Base-by-base conservation (phyloP, 2,113 vertebrate genomes). In the Mixornis gularis region DNA sequence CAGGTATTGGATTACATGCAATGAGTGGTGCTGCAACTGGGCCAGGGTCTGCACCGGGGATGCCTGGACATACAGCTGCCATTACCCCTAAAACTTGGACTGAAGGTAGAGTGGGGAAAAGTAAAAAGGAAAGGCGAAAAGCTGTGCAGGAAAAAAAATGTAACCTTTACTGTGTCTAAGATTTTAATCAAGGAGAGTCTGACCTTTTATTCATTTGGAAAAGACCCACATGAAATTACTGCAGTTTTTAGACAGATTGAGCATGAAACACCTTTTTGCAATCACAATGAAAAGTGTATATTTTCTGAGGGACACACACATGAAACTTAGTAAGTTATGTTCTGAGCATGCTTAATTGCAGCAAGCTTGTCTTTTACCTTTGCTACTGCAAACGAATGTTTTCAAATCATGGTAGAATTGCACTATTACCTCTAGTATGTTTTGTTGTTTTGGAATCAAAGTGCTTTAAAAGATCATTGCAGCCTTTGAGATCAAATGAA, bases 1-100 rank as follows among this genome's bases (percentile, higher is more conserved):
- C 70, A 99, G 98, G 97, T 77, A 97, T 98, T 97, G 95, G 97
- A 40, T 96, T 98, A 95, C 97, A 97, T 78, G 85, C 97, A 34
- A 97, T 98, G 95, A 95, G 95, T 87, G 98, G 97, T 43, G 83
- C 97, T 77, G 95, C 97, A 78, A 29, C 97, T 84, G 98, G 97
- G 38, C 94, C 97, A 53, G 98, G 97, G 40, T 85, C 97, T 25
- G 91, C 97, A 69, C 96, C 98, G 17, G 97, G 96, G 79, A 97
- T 98, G 85, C 97, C 98, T 90, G 98, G 97, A 65, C 97, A 97
- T 86, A 90, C 81, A 88, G 92, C 98, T 91, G 95, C 95, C 59
- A 90, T 97, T 89, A 97, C 97, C 58, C 96, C 98, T 76, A 98
- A 98, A 94, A 96, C 97, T 7, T 98, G 98, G 98, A 70, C 97